These are phyloP conservation scores for Choloepus hoffmanni DNA, from an alignment of 2,113 vertebrate genomes.

Conservation along the genomic window DNA sequence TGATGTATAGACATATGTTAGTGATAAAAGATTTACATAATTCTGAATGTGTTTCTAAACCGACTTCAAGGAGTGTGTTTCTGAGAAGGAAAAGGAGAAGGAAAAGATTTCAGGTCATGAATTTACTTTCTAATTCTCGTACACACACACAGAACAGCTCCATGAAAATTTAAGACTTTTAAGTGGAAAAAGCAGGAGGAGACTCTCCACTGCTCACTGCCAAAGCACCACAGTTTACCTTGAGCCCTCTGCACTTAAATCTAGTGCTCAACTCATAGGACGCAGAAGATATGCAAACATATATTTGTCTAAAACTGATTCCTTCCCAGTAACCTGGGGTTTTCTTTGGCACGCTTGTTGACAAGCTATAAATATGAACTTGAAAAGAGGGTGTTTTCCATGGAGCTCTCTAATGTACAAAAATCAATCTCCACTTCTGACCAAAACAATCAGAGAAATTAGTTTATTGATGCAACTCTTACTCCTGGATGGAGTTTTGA, in stretches of 20 bases:
- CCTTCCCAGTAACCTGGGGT: background rate
- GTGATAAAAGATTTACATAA: slow-evolving; percentile 47
- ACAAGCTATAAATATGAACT: background rate
- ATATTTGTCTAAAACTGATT: background rate
- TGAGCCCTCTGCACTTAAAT: background rate
- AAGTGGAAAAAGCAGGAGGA: background rate
- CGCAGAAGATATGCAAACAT: background rate
- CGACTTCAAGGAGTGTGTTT: slow-evolving; percentile 13
- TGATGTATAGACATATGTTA: background rate
- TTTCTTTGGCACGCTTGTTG: slow-evolving; percentile 14
- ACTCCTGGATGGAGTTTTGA: background rate
- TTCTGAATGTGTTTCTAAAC: slow-evolving; percentile 21
- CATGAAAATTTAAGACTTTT: background rate
- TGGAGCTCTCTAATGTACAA: slow-evolving; percentile 27
- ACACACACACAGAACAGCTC: background rate
- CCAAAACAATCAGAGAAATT: slow-evolving; percentile 31
- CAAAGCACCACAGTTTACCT: background rate
- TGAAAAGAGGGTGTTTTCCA: background rate
- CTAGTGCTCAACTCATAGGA: background rate
- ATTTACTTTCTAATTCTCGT: slow-evolving; percentile 25
- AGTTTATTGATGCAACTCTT: slow-evolving; percentile 40
- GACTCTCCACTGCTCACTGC: background rate
- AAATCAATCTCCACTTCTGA: slow-evolving; percentile 15
- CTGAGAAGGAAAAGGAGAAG: background rate
- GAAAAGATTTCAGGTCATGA: background rate